Evolutionary conservation across 2,113 vertebrate species (phyloP).

Genomic region (Rhea americana): DNA sequence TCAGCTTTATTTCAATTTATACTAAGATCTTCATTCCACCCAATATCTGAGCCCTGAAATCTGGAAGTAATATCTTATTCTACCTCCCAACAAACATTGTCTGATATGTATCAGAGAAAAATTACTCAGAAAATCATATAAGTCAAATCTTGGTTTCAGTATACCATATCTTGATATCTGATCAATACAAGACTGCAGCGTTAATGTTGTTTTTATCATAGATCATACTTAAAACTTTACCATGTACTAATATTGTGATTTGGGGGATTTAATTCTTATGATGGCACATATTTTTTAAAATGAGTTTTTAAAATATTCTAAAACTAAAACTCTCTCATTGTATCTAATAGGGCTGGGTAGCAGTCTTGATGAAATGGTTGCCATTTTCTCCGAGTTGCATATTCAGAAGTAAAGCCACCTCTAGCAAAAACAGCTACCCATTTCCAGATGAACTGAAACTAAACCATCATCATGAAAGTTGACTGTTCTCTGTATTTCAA

Average conservation of each 20-base stretch:
- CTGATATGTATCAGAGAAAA: background rate
- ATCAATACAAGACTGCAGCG: background rate
- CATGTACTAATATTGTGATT: background rate
- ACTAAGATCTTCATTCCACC: background rate
- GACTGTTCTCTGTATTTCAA: background rate
- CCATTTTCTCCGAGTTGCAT: accelerated
- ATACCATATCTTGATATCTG: background rate
- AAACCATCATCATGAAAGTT: background rate
- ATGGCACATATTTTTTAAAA: background rate
- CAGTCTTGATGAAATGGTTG: background rate
- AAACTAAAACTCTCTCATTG: background rate
- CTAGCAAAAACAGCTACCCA: background rate
- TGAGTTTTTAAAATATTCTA: background rate
- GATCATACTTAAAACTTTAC: background rate
- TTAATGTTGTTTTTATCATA: background rate
- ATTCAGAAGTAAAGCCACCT: background rate
- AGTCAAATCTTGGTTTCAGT: background rate
- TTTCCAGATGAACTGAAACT: background rate
- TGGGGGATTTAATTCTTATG: background rate
- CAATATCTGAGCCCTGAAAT: background rate
- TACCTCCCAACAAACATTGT: background rate
- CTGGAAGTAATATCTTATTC: background rate
- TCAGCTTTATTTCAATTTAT: background rate
- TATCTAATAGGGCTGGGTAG: background rate
- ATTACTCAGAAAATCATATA: background rate